Conservation (phyloP, 2,797 vertebrate species). For the Chrysocyon brachyurus region DNA sequence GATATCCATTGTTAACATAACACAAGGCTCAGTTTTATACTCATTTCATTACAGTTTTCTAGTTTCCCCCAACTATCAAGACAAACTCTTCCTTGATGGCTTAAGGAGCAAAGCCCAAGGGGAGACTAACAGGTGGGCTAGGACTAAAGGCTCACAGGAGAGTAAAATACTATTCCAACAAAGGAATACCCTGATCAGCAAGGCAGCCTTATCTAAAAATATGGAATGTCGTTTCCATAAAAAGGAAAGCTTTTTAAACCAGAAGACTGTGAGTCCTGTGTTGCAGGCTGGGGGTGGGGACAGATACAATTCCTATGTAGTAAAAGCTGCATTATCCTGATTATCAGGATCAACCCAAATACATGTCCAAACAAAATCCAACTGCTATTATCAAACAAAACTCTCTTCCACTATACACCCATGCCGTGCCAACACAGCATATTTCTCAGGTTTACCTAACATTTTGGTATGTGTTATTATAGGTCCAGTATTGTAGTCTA, state of each 20-base stretch:
- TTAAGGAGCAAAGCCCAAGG: background rate
- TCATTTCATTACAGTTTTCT: background rate
- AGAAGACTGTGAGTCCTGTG: background rate
- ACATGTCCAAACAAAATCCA: background rate
- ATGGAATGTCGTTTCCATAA: background rate
- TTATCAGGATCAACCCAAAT: background rate
- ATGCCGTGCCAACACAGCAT: fast-evolving
- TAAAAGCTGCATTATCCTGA: background rate
- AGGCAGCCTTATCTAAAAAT: background rate
- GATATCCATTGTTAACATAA: background rate
- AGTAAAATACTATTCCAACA: background rate
- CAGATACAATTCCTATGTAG: background rate
- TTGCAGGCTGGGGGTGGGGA: too few species aligned
- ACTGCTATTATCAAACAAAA: too few species aligned
- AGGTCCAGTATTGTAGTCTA: background rate
- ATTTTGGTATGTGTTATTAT: background rate
- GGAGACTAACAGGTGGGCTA: background rate
- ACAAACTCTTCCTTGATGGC: background rate
- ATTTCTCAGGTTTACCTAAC: background rate
- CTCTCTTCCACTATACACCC: background rate
- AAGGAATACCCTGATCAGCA: too few species aligned
- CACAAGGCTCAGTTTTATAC: background rate
- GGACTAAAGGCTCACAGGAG: background rate
- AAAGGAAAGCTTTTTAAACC: background rate
- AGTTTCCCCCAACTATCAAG: background rate